phyloP scores from a whole-genome alignment of 1,140 invertebrate genomes.

The Orchestia grillus region DNA sequence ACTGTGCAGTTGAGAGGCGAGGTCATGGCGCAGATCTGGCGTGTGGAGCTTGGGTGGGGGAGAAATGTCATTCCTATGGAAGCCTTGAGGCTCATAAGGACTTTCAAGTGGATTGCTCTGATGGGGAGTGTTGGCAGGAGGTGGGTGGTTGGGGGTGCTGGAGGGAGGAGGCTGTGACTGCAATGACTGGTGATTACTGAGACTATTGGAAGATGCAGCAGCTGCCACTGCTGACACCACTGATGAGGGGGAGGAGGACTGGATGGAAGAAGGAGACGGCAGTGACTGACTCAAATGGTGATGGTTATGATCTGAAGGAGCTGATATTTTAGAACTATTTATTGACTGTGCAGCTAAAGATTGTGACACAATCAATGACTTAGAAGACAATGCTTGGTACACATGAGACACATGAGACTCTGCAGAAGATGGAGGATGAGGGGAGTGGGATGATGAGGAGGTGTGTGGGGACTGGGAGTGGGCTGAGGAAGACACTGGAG shows the following conservation, averaged over 20 bases:
- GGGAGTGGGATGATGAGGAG: neutral
- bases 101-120: slow-evolving; percentile 59
- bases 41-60: slow-evolving; percentile 51
- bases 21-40: slow-evolving; percentile 53
- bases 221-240: slow-evolving; percentile 54
- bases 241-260: slow-evolving; percentile 29
- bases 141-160: slow-evolving; percentile 44
- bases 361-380: slow-evolving; percentile 24
- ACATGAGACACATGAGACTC: slow-evolving; percentile 27
- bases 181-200: slow-evolving; percentile 1
- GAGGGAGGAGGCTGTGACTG: slow-evolving; percentile 17
- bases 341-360: slow-evolving; percentile 17
- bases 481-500: slow-evolving; percentile 20
- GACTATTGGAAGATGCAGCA: slow-evolving; percentile 29
- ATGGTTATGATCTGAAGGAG: neutral
- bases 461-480: slow-evolving; percentile 16
- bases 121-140: slow-evolving; percentile 44
- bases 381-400: slow-evolving; percentile 57
- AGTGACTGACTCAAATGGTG: slow-evolving; percentile 38
- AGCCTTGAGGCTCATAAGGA: slow-evolving; percentile 67
- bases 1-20: slow-evolving; percentile 57
- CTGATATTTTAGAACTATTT: neutral
- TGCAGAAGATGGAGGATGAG: slow-evolving; percentile 23
- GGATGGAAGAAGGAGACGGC: slow-evolving; percentile 22
- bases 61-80: slow-evolving; percentile 60